phyloP scores from a whole-genome alignment of 2,113 vertebrate genomes.

The Steatornis caripensis region DNA sequence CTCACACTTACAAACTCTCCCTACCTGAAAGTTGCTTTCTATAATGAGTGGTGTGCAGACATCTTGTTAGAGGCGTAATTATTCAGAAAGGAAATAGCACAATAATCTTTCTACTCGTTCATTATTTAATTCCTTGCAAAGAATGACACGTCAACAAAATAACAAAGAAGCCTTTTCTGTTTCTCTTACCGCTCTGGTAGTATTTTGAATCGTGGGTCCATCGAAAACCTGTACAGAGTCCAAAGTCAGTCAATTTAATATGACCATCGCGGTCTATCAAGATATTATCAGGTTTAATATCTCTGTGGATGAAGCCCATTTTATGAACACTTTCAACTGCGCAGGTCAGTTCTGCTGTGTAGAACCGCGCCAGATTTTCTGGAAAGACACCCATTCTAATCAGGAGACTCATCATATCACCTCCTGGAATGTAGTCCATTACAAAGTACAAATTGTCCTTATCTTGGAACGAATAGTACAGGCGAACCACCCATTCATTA shows the following conservation, averaged over 20 bases:
- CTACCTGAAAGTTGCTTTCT: not conserved
- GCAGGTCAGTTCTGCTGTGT: constrained; percentile 95
- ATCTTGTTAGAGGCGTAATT: not conserved
- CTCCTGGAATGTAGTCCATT: constrained; percentile 99
- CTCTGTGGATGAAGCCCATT: constrained; percentile 99
- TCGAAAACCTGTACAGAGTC: constrained; percentile 96
- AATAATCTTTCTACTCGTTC: not conserved
- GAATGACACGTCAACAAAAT: not conserved
- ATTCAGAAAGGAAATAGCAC: not conserved
- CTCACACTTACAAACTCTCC: not conserved
- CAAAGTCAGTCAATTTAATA: constrained; percentile 97
- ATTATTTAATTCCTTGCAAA: not conserved
- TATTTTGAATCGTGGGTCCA: constrained; percentile 99
- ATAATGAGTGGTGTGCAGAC: not conserved
- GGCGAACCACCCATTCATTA: constrained; percentile 98
- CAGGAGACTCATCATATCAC: constrained; percentile 99
- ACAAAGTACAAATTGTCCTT: constrained; percentile 98
- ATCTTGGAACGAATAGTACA: constrained; percentile 99
- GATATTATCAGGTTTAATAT: constrained; percentile 99
- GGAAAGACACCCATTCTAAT: constrained; percentile 95
- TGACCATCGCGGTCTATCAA: constrained; percentile 96
- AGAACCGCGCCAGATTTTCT: constrained; percentile 95
- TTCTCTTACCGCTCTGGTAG: constrained; percentile 94
- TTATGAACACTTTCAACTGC: constrained; percentile 98
- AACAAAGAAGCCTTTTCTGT: not conserved